Base-by-base conservation (phyloP, 37 sponge, comb jelly and placozoan species). In the Lycopodina hypogea region DNA sequence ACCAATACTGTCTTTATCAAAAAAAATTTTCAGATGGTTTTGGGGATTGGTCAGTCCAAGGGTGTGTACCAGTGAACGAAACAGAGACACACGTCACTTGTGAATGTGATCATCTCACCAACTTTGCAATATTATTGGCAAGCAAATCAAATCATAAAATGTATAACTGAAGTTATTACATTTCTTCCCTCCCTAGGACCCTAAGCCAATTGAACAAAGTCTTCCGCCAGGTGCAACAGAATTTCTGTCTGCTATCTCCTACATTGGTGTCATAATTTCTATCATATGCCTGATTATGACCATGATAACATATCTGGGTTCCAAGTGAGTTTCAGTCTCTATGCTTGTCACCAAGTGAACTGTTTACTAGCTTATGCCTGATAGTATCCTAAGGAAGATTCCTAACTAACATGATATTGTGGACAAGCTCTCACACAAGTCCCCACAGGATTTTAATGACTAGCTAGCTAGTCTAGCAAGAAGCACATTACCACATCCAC, bases 71-170 rank as follows among this genome's bases (percentile, higher is more conserved):
- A 22, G 21, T 60, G n/a, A 17, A 34, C 30, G 76, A 76, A 7
- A 76, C 28, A 30, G 42, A 76, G 3, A 32, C 32, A 3, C 8
- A 11, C 14, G 82, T 71, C 26, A 61, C 24, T 1, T 81, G 82
- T 71, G 63, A n/a, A 24, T 81, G 82, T 58, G 62, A 72, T 61
- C 82, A 81, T 58, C 74, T 81, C 62, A 81, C 82, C 17, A 72
- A 42, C 53, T 81, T 81, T 50, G 62, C 65, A 9, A 36, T 81
- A 2, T 30, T 81, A 38, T 23, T 83, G 70, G 84, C 76, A 53
- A 69, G 77, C 38, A 41, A 42, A n/a, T 34, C 38, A 71, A 23
- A n/a, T 37, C 24, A 28, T 32, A 34, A 23, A 30, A 1, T 60
- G 3, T 76, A 9, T 60, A 17, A 36, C 1, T 35, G 37, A 17